Conservation (phyloP, 2,797 vertebrate genomes). For the Ctenosaura bakeri region DNA sequence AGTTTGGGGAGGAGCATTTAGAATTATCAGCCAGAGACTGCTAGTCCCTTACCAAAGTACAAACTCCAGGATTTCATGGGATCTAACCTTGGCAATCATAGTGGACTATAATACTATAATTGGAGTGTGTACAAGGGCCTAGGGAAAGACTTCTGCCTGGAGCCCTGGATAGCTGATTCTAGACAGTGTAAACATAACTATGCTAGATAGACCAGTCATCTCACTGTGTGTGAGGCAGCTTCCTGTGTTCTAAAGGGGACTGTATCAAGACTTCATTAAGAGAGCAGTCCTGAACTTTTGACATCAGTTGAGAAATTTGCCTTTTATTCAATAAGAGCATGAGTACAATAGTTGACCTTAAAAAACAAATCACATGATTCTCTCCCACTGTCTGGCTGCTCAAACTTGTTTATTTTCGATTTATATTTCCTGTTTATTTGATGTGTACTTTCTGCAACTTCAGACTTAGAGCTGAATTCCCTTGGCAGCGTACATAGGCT, state of each 20-base stretch:
- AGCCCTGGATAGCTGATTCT: background rate
- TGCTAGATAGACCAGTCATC: background rate
- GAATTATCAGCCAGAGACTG: no score
- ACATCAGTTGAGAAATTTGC: background rate
- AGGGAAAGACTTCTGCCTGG: background rate
- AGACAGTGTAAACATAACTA: background rate
- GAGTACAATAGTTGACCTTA: background rate
- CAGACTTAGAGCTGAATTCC: slow-evolving; percentile 8
- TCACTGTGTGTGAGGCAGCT: background rate
- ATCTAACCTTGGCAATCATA: no score
- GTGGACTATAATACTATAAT: no score
- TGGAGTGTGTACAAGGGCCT: no score
- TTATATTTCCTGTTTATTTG: slow-evolving; percentile 2
- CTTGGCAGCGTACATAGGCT: background rate
- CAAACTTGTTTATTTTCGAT: background rate
- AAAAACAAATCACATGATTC: background rate
- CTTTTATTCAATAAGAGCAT: background rate
- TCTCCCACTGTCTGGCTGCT: background rate
- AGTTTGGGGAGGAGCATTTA: no score
- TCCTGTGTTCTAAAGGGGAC: background rate
- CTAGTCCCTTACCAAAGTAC: no score
- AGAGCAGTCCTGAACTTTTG: background rate
- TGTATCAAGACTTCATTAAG: background rate
- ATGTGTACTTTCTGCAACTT: background rate
- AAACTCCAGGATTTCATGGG: no score